Conservation (phyloP, 2,797 vertebrate genomes). For the Synaphobranchus kaupii region DNA sequence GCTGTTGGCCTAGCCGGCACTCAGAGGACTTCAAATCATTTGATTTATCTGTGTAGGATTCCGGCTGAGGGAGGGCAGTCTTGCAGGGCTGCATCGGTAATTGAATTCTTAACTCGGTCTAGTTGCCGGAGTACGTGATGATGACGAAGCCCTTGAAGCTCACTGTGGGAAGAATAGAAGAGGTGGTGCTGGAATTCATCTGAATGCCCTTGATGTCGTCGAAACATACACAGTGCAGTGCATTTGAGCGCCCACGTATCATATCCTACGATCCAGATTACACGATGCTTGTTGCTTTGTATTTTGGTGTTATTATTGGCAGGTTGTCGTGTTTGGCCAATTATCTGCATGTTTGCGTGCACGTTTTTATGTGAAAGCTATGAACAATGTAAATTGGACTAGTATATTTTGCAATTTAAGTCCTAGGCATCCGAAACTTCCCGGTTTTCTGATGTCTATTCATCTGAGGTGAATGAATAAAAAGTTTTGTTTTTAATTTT, state of each 20-base stretch:
- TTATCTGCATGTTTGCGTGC: background rate
- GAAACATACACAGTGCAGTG: background rate
- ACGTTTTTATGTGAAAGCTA: background rate
- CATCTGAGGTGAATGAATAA: background rate
- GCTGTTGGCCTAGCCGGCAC: background rate
- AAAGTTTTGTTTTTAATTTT: background rate
- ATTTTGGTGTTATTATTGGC: background rate
- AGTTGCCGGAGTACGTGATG: slow-evolving; percentile 1
- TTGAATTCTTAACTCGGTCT: slow-evolving; percentile 19
- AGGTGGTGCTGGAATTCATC: background rate
- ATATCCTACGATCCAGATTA: background rate
- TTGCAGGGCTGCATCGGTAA: background rate
- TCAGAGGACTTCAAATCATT: slow-evolving; percentile 28
- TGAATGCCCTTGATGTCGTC: background rate
- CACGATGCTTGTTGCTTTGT: background rate
- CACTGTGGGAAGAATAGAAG: background rate
- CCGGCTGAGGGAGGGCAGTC: slow-evolving; percentile 2
- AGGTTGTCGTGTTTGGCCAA: background rate
- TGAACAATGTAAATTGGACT: background rate
- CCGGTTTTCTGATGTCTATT: background rate
- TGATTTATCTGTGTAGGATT: slow-evolving; percentile 35
- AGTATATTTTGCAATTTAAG: background rate
- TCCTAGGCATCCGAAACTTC: background rate
- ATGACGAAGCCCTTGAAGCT: slow-evolving; percentile 8
- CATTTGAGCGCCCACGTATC: background rate